phyloP scores from a whole-genome alignment of 1,140 invertebrate species.

The Pseudomyrmex dendroicus region DNA sequence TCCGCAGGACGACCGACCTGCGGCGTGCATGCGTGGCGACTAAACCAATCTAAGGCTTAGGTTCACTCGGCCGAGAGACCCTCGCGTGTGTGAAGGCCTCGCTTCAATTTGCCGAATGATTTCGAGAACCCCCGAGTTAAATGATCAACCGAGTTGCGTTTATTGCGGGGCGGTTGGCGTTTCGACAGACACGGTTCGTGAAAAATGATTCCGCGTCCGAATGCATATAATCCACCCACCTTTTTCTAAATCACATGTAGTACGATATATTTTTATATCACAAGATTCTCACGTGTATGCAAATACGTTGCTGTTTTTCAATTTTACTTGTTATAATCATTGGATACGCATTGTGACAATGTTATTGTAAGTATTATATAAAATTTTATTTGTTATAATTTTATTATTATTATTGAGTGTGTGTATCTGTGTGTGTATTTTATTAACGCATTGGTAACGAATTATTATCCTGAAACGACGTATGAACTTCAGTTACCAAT shows the following conservation, averaged over 20 bases:
- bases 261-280: neutral
- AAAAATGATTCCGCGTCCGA: conserved; percentile 33
- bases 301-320: too few species aligned
- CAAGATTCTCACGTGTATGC: too few species aligned
- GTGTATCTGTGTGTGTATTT: too few species aligned
- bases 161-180: conserved; percentile 39
- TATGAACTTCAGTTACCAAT: neutral
- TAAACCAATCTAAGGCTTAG: conserved; percentile 85
- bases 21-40: conserved; percentile 82
- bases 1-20: conserved; percentile 73
- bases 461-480: conserved; percentile 5
- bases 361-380: too few species aligned
- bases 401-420: too few species aligned
- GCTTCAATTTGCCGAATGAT: conserved; percentile 82
- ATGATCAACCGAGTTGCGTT: conserved; percentile 78
- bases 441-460: neutral
- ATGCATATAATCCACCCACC: neutral
- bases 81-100: conserved; percentile 64
- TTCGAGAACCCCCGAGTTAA: conserved; percentile 75
- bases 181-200: neutral
- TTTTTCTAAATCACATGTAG: too few species aligned
- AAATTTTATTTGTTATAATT: too few species aligned
- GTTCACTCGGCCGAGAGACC: conserved; percentile 78
- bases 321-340: too few species aligned
- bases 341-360: too few species aligned